Evolutionary conservation across 1,140 invertebrate genomes (phyloP), one percentile per base, ranked within the genome.

Genomic region (Drosophila repletoides): DNA sequence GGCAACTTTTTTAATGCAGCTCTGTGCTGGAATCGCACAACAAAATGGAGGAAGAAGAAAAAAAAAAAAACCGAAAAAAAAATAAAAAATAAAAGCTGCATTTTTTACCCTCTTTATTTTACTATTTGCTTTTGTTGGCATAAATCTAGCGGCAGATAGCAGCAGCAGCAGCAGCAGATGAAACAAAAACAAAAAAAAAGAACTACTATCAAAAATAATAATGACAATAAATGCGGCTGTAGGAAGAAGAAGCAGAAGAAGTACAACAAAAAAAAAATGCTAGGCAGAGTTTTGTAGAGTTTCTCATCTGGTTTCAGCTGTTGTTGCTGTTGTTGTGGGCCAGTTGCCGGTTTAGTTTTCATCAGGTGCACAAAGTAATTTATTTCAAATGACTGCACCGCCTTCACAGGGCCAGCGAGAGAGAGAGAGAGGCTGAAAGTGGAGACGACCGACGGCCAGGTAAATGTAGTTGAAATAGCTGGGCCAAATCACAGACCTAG

Each of bases 361-460:
- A 87, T 84, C 80, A 86, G 80, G 80, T 86, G 80, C 75, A 86
- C 66, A 69, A 77, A 86, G 68, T 80, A 86, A 86, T 86, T 86
- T 86, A 86, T 87, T 80, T 72, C 83, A 63, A 81, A 72, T 74
- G 74, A 88, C 51, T 87, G 83, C 69, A 67, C 66, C 34, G 71
- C 31, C 58, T 48, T 33, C 60, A 21, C 38, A 40, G 14, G 33
- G 66, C n/a, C n/a, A n/a, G n/a, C n/a, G n/a, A n/a, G n/a, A n/a
- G n/a, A n/a, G n/a, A n/a, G n/a, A n/a, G n/a, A n/a, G n/a, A 21
- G 28, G 34, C 38, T 63, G 43, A 51, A 46, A 58, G 22, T 34
- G 19, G 24, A 53, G 24, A 22, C 24, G 22, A n/a, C 3, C n/a
- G 15, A 12, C 3, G 4, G 3, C 14, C 24, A 48, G 51, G 34